These are phyloP conservation scores for Trichogramma evanescens DNA, from an alignment of 2,888 invertebrate genomes.

Conservation along the genomic window DNA sequence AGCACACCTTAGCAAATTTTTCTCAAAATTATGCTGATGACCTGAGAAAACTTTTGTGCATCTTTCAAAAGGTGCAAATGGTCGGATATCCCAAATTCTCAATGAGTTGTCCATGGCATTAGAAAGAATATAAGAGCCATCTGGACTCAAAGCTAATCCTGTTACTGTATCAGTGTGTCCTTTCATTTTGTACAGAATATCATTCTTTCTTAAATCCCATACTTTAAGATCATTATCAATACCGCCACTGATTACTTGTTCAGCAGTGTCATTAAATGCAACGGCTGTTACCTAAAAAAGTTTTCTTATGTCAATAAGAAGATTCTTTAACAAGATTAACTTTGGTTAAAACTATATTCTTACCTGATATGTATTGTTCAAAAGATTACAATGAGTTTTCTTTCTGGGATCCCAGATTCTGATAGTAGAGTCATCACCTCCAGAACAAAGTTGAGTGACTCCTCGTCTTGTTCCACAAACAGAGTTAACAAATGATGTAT, in stretches of 20 bases:
- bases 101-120: conserved; percentile 96
- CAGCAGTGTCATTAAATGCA: conserved; percentile 90
- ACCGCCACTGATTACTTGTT: conserved; percentile 89
- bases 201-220: conserved; percentile 92
- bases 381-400: conserved; percentile 66
- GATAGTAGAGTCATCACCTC: conserved; percentile 90
- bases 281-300: conserved; percentile 65
- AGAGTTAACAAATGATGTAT: conserved; percentile 68
- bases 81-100: conserved; percentile 93
- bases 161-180: conserved; percentile 97
- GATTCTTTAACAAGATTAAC: neutral
- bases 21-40: conserved; percentile 96
- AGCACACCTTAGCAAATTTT: conserved; percentile 85
- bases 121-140: conserved; percentile 84
- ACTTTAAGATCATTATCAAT: conserved; percentile 97
- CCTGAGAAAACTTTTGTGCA: conserved; percentile 88
- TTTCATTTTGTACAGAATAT: conserved; percentile 72
- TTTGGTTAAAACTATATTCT: neutral
- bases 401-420: conserved; percentile 90
- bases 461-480: conserved; percentile 75
- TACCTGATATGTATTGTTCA: conserved; percentile 67
- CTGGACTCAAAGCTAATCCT: conserved; percentile 73
- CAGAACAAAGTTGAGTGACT: conserved; percentile 83
- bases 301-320: neutral
- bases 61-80: conserved; percentile 87